Conservation (phyloP, 2,113 vertebrate genomes). For the Rhabdornis inornatus region DNA sequence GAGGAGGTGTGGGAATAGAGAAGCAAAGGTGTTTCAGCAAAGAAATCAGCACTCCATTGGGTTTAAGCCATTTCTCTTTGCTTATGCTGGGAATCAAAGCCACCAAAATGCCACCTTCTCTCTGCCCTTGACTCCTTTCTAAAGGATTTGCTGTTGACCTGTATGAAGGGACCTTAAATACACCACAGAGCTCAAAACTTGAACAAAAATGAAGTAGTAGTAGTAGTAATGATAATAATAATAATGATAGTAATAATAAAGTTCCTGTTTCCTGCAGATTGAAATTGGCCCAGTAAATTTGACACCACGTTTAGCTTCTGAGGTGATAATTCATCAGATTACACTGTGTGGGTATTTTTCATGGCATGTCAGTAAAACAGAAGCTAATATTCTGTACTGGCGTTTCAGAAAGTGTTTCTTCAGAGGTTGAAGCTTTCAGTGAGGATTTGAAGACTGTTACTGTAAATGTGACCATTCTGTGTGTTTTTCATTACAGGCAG, state of each 20-base stretch:
- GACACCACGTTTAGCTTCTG: background rate
- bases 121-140: background rate
- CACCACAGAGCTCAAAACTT: background rate
- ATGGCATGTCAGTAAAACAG: background rate
- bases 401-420: background rate
- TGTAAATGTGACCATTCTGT: background rate
- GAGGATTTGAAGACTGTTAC: background rate
- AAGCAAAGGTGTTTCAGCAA: background rate
- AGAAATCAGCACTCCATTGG: accelerated
- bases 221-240: background rate
- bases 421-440: background rate
- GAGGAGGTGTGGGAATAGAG: background rate
- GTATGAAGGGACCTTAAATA: background rate
- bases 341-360: background rate
- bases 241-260: background rate
- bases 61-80: background rate
- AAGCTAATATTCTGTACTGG: background rate
- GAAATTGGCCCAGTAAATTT: background rate
- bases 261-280: background rate
- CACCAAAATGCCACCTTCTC: background rate
- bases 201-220: background rate
- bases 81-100: background rate
- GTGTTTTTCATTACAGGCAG: background rate
- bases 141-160: background rate
- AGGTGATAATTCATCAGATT: background rate